Conservation (phyloP, 2,797 vertebrate genomes). For the Falco peregrinus region DNA sequence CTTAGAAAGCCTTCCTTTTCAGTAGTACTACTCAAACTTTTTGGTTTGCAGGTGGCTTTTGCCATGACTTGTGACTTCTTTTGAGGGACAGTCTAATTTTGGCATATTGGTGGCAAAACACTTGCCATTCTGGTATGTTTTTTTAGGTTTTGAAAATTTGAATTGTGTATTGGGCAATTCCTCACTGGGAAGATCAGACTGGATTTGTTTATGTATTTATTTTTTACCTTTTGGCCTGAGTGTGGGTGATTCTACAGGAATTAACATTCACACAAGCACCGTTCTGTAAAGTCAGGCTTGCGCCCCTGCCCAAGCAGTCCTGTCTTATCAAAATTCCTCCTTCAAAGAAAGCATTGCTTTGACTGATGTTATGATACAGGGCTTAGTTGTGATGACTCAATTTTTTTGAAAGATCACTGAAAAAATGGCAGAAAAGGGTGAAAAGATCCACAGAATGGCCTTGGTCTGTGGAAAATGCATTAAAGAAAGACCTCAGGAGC, state of each 20-base stretch:
- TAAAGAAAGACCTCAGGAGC: background rate
- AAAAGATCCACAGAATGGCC: background rate
- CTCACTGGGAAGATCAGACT: background rate
- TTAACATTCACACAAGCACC: background rate
- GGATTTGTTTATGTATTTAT: background rate
- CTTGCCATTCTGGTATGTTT: background rate
- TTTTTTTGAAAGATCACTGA: background rate
- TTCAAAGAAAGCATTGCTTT: background rate
- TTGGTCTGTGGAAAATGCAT: background rate
- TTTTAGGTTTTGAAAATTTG: background rate
- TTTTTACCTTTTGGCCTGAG: background rate
- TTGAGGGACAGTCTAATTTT: background rate
- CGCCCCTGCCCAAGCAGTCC: background rate
- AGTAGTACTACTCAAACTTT: rapidly evolving
- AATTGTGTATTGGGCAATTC: background rate
- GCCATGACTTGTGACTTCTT: background rate
- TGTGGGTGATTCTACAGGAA: background rate
- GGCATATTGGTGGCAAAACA: background rate
- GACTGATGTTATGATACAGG: background rate
- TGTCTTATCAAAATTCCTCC: background rate
- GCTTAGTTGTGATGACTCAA: background rate
- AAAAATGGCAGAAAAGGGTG: background rate
- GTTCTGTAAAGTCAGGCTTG: background rate
- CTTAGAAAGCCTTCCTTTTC: background rate
- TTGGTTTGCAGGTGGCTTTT: background rate